Evolutionary conservation across 2,888 invertebrate species (phyloP).

Genomic region (Pheosia tremula): DNA sequence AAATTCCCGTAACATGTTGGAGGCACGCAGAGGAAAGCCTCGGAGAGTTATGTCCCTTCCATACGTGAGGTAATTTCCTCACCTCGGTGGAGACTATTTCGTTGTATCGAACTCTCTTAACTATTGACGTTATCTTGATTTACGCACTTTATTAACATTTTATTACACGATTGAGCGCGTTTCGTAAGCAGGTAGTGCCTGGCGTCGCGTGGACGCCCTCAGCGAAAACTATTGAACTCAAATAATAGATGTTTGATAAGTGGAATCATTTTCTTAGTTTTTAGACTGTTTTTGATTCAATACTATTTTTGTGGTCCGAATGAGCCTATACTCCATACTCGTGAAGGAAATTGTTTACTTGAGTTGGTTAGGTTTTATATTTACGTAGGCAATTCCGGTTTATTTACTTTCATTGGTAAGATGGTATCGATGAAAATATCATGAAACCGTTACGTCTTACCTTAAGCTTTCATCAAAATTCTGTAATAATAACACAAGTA

Average conservation of each 20-base stretch:
- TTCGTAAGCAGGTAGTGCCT: constrained; percentile 52
- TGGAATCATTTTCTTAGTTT: not conserved
- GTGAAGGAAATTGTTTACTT: too few species aligned
- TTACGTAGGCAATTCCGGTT: not conserved
- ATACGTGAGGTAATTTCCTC: constrained; percentile 68
- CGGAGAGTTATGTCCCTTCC: constrained; percentile 62
- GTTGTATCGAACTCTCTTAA: constrained; percentile 71
- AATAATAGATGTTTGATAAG: constrained; percentile 9
- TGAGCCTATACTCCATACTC: too few species aligned
- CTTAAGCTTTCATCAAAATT: not conserved
- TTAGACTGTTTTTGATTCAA: not conserved
- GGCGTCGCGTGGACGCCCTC: constrained; percentile 24
- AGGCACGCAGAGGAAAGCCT: constrained; percentile 36
- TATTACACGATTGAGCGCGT: constrained; percentile 70
- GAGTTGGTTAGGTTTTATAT: not conserved
- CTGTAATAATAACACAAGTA: constrained; percentile 16
- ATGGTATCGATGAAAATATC: not conserved
- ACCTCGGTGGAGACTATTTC: constrained; percentile 67
- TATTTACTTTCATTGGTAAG: not conserved
- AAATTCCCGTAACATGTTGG: constrained; percentile 27
- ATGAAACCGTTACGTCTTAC: not conserved
- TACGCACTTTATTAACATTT: constrained; percentile 80
- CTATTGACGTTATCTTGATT: constrained; percentile 81
- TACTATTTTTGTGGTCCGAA: too few species aligned
- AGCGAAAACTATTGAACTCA: constrained; percentile 33